Conservation (phyloP, 2,888 invertebrate species). For the Rhogogaster chlorosoma region DNA sequence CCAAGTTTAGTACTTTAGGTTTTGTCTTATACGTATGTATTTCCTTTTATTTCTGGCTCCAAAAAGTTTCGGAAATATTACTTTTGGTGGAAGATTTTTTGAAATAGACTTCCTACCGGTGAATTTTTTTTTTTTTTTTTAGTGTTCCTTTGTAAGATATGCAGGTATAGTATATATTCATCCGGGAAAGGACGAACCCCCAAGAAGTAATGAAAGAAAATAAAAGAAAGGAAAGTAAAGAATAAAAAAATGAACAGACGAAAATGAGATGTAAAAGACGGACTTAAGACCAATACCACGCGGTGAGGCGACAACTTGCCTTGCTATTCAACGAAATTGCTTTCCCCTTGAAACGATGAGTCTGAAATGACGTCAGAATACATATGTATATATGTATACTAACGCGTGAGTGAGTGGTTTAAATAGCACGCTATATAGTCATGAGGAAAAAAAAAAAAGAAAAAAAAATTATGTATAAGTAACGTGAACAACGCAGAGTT, state of each 20-base stretch:
- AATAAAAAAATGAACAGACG: background rate
- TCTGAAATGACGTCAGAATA: slow-evolving; percentile 23
- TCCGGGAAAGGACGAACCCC: background rate
- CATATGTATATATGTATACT: background rate
- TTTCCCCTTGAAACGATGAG: slow-evolving; percentile 23
- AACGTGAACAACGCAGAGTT: background rate
- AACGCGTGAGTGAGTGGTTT: background rate
- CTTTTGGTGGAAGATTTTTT: background rate
- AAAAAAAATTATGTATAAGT: background rate
- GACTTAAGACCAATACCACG: slow-evolving; percentile 7
- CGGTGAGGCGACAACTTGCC: slow-evolving; percentile 23
- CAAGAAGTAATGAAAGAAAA: background rate
- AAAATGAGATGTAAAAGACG: background rate
- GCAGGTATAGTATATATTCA: background rate
- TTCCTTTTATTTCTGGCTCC: background rate
- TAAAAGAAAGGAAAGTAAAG: background rate
- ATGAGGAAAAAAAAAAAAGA: background rate
- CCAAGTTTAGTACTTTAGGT: background rate
- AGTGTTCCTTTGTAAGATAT: background rate
- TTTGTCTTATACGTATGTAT: background rate
- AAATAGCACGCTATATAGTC: background rate
- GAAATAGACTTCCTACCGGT: background rate
- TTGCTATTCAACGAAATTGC: slow-evolving; percentile 26
- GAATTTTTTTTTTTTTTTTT: background rate
- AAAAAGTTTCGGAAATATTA: background rate